Percentiles rank a stretch among this genome's conserved stretches.
Evolutionary conservation across 2,888 invertebrate species (phyloP).

Genomic region (Cryptophagus acutangulus): DNA sequence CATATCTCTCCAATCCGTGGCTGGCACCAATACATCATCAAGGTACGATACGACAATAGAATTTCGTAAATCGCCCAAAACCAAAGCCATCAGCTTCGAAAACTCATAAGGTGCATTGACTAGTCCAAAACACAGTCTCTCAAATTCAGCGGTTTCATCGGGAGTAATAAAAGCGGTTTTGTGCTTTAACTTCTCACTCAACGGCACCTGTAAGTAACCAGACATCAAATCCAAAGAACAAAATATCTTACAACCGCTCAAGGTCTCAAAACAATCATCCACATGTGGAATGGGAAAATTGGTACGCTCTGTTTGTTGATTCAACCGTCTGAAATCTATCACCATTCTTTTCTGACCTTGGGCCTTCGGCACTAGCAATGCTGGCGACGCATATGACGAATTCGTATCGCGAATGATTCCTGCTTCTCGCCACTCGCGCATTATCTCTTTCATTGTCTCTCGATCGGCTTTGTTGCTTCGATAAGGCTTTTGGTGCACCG

Average conservation of each 20-base stretch:
- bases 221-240: conserved; percentile 4
- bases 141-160: conserved; percentile 2
- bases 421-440: conserved; percentile 15
- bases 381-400: conserved; percentile 23
- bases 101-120: conserved; percentile 11
- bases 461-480: conserved; percentile 12
- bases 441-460: conserved; percentile 14
- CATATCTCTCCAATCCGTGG: conserved; percentile 17
- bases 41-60: conserved; percentile 9
- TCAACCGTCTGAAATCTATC: conserved; percentile 7
- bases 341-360: conserved; percentile 21
- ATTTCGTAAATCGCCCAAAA: conserved; percentile 12
- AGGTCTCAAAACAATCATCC: neutral
- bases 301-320: conserved; percentile 6
- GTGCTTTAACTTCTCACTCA: conserved; percentile 2
- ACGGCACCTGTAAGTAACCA: conserved; percentile 12
- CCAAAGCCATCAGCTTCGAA: conserved; percentile 10
- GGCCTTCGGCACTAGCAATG: conserved; percentile 25
- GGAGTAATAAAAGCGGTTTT: conserved; percentile 12
- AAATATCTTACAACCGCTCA: conserved; percentile 8
- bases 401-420: conserved; percentile 22
- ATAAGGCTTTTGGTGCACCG: conserved; percentile 16
- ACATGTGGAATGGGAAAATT: conserved; percentile 7
- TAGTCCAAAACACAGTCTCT: conserved; percentile 2
- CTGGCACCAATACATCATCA: conserved; percentile 19